These are phyloP conservation scores for Cyclopterus lumpus DNA, from an alignment of 2,797 vertebrate species.

Conservation along the genomic window DNA sequence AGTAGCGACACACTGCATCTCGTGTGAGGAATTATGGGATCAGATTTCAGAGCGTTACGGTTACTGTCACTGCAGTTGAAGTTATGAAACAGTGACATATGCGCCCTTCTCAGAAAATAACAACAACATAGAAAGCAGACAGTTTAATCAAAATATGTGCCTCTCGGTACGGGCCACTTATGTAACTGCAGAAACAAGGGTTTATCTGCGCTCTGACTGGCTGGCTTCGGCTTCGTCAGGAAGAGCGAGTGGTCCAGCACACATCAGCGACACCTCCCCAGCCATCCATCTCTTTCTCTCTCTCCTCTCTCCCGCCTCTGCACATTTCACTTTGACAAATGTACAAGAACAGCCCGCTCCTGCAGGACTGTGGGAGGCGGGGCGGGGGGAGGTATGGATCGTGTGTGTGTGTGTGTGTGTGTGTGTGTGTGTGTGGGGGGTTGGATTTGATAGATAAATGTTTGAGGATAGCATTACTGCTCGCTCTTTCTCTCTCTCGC, in stretches of 20 bases:
- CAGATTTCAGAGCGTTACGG: constrained; percentile 29
- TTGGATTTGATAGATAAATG: constrained; percentile 78
- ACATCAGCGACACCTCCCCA: constrained; percentile 70
- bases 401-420: not conserved
- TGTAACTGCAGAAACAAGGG: constrained; percentile 47
- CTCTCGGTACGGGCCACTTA: constrained; percentile 36
- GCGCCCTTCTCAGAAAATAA: constrained; percentile 27
- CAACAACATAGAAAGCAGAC: constrained; percentile 52
- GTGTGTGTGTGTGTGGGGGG: constrained; percentile 15
- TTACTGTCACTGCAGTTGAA: constrained; percentile 31
- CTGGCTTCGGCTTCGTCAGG: constrained; percentile 56
- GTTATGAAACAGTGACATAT: constrained; percentile 45
- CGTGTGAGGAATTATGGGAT: constrained; percentile 40
- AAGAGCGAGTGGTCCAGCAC: constrained; percentile 62
- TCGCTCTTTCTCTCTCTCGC: constrained; percentile 21
- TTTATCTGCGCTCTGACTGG: constrained; percentile 57
- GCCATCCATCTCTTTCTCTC: constrained; percentile 62
- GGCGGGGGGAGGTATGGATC: constrained; percentile 70
- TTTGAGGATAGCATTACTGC: constrained; percentile 68
- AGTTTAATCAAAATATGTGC: constrained; percentile 60
- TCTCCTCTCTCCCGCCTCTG: constrained; percentile 61
- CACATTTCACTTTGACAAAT: constrained; percentile 83
- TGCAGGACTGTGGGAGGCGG: constrained; percentile 69
- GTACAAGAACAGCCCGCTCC: constrained; percentile 75
- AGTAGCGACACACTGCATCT: constrained; percentile 27